These are phyloP conservation scores for Edolisoma coerulescens DNA, from an alignment of 2,113 vertebrate genomes.

Conservation along the genomic window DNA sequence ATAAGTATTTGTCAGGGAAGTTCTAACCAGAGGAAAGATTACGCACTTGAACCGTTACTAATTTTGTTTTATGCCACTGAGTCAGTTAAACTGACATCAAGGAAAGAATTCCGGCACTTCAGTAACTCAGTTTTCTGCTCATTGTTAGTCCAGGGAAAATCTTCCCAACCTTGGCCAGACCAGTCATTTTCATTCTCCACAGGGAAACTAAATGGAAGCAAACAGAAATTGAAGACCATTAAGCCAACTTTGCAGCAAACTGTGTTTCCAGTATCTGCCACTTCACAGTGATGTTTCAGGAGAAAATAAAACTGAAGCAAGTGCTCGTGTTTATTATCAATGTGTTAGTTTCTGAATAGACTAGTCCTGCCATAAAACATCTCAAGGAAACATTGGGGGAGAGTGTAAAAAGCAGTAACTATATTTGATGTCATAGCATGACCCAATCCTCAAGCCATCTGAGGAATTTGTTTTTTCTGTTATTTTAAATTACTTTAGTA, in stretches of 20 bases:
- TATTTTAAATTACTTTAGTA: background rate
- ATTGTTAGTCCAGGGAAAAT: background rate
- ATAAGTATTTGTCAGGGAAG: background rate
- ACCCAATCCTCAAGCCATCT: background rate
- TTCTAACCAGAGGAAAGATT: constrained; percentile 3
- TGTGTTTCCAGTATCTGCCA: background rate
- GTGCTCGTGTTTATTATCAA: background rate
- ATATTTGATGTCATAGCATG: background rate
- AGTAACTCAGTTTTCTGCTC: background rate
- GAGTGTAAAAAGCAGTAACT: background rate
- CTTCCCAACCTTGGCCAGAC: background rate
- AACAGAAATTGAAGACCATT: background rate
- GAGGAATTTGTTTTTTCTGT: background rate
- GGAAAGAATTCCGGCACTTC: constrained; percentile 13
- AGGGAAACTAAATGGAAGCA: background rate
- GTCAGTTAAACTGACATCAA: constrained; percentile 7
- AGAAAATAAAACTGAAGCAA: background rate
- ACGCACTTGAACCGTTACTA: constrained; percentile 19
- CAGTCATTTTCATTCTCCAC: background rate
- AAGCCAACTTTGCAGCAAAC: background rate
- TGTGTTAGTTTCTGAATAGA: background rate
- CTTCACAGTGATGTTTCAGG: background rate
- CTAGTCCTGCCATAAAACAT: background rate
- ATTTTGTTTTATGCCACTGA: constrained; percentile 15
- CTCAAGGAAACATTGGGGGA: background rate